Evolutionary conservation across 2,113 vertebrate species (phyloP).

Genomic region (Dolichallabes microphthalmus): DNA sequence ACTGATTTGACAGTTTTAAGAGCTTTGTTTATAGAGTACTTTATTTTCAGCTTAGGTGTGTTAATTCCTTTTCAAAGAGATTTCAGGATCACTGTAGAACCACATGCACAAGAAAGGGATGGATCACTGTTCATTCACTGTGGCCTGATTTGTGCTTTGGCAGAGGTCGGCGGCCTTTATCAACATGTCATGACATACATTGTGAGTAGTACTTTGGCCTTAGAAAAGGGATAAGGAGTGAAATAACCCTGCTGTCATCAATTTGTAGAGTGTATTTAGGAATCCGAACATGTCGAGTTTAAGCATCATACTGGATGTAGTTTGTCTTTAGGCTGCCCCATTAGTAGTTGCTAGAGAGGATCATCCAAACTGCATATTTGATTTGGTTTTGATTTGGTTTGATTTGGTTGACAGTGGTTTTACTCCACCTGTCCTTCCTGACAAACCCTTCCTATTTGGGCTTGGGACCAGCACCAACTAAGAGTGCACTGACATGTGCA

Average conservation of each 20-base stretch:
- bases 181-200: background rate
- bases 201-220: background rate
- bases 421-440: too few relatives aligned
- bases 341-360: too few relatives aligned
- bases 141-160: slow-evolving; percentile 22
- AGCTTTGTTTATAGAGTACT: slow-evolving; percentile 12
- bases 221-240: background rate
- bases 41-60: slow-evolving; percentile 23
- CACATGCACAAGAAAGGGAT: slow-evolving; percentile 42
- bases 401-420: too few relatives aligned
- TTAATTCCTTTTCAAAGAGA: slow-evolving; percentile 45
- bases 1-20: slow-evolving; percentile 19
- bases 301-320: background rate
- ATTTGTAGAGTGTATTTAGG: background rate
- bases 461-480: too few relatives aligned
- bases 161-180: slow-evolving; percentile 33
- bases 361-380: too few relatives aligned
- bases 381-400: too few relatives aligned
- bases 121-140: slow-evolving; percentile 21
- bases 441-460: too few relatives aligned
- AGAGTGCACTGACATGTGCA: too few relatives aligned
- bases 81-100: slow-evolving; percentile 41
- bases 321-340: too few relatives aligned
- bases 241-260: background rate
- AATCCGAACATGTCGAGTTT: background rate